These are phyloP conservation scores for Marcusenius ussheri DNA, from an alignment of 2,113 vertebrate species.

Conservation along the genomic window DNA sequence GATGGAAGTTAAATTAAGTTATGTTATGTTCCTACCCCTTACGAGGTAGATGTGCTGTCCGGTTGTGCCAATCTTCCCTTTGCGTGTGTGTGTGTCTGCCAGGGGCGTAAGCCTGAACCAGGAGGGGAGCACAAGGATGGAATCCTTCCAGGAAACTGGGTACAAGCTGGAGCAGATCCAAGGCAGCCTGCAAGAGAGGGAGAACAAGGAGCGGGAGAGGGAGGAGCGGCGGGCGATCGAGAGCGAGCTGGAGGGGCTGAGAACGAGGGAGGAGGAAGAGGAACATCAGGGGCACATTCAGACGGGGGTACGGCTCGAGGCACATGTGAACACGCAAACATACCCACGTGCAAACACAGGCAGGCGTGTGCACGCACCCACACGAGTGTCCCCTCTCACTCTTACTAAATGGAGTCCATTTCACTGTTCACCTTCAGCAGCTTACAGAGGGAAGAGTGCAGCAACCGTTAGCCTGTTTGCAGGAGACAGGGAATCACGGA, in stretches of 20 bases:
- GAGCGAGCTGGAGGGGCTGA: slow-evolving; percentile 59
- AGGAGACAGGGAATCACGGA: slow-evolving; percentile 57
- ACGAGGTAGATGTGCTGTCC: not conserved
- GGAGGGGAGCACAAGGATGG: slow-evolving; percentile 34
- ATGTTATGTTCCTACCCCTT: not conserved
- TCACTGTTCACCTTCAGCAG: not conserved
- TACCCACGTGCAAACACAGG: not conserved
- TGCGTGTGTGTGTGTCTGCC: not conserved
- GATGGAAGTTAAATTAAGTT: not conserved
- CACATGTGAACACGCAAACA: not conserved
- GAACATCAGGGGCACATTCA: slow-evolving; percentile 43
- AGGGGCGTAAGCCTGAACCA: slow-evolving; percentile 33
- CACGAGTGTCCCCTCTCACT: not conserved
- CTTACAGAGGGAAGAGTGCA: not conserved
- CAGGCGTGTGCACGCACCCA: not conserved
- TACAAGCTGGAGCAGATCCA: slow-evolving; percentile 61
- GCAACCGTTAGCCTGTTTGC: not conserved
- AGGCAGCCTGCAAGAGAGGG: slow-evolving; percentile 49
- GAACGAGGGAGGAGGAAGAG: slow-evolving; percentile 56
- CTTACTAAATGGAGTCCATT: not conserved
- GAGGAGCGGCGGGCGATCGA: slow-evolving; percentile 45
- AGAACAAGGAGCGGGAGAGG: slow-evolving; percentile 55
- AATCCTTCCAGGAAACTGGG: slow-evolving; percentile 46
- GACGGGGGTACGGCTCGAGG: slow-evolving; percentile 55
- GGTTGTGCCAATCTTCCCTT: not conserved